A percentile compares a stretch with the other conserved stretches of the same genome.
Conservation (phyloP, 2,797 vertebrate species). For the Eulemur coronatus region DNA sequence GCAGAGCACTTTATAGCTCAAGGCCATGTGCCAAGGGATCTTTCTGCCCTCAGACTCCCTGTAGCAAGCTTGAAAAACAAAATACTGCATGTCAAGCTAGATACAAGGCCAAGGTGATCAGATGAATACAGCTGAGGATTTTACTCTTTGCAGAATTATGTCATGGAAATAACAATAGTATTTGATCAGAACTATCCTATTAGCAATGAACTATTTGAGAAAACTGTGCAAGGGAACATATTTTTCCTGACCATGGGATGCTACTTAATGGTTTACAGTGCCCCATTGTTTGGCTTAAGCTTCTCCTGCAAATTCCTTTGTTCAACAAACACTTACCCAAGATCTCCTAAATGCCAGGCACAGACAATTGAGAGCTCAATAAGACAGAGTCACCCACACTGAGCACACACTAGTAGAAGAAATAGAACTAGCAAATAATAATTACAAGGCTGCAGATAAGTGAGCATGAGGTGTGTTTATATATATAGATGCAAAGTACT, state of each 20-base stretch:
- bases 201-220: not conserved
- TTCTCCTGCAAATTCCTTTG: conserved; percentile 49
- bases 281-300: not conserved
- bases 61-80: conserved; percentile 1
- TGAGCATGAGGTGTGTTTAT: not conserved
- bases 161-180: not conserved
- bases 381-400: conserved; percentile 39
- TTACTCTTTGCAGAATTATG: not conserved
- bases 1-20: not conserved
- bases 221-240: not conserved
- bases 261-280: not conserved
- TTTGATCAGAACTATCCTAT: not conserved
- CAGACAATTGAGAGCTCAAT: conserved; percentile 24
- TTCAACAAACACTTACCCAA: conserved; percentile 37
- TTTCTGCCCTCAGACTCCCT: not conserved
- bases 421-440: conserved; percentile 33
- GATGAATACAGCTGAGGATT: not conserved
- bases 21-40: not conserved
- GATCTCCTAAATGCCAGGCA: conserved; percentile 40
- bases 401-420: not conserved
- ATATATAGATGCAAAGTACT: not conserved
- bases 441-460: conserved; percentile 18
- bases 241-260: not conserved
- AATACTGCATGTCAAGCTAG: not conserved
- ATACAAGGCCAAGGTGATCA: not conserved